These are phyloP conservation scores for Strigamia maritima DNA, from an alignment of 2,888 invertebrate species.

Conservation along the genomic window DNA sequence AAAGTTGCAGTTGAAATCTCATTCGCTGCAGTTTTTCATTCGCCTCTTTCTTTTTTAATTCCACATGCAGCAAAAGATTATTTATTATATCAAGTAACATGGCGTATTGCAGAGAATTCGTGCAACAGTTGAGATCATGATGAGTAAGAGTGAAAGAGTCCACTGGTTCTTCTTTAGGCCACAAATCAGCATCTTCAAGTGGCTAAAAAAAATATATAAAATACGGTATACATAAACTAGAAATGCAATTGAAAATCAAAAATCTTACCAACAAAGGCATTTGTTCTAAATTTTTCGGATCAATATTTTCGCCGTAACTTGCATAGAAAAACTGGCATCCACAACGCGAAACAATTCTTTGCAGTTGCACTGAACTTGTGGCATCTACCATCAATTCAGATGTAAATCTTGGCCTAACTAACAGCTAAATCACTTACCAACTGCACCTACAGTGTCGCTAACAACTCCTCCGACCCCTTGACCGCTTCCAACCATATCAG, in stretches of 20 bases:
- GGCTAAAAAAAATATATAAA: constrained; percentile 35
- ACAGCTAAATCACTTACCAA: background rate
- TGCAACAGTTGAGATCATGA: constrained; percentile 96
- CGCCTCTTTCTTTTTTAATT: constrained; percentile 89
- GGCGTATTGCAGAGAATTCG: constrained; percentile 88
- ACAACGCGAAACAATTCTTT: constrained; percentile 94
- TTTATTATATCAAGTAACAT: constrained; percentile 98
- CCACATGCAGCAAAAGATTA: constrained; percentile 91
- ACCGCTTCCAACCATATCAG: constrained; percentile 87
- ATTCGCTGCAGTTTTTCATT: constrained; percentile 83
- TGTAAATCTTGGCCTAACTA: background rate
- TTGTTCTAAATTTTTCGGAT: constrained; percentile 54
- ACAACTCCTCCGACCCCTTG: constrained; percentile 97
- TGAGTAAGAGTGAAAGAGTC: constrained; percentile 98
- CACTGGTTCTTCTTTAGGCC: constrained; percentile 81
- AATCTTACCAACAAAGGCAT: constrained; percentile 44
- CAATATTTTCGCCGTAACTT: constrained; percentile 79
- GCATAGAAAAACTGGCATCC: constrained; percentile 98
- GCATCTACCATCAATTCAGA: constrained; percentile 11
- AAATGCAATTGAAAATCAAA: too few species aligned
- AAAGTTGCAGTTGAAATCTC: constrained; percentile 89
- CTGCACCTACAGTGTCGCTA: constrained; percentile 79
- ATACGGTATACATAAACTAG: background rate
- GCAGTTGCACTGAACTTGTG: constrained; percentile 63
- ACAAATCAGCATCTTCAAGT: constrained; percentile 60